phyloP scores from a whole-genome alignment of 2,888 invertebrate genomes.

The Spilosoma lubricipeda region DNA sequence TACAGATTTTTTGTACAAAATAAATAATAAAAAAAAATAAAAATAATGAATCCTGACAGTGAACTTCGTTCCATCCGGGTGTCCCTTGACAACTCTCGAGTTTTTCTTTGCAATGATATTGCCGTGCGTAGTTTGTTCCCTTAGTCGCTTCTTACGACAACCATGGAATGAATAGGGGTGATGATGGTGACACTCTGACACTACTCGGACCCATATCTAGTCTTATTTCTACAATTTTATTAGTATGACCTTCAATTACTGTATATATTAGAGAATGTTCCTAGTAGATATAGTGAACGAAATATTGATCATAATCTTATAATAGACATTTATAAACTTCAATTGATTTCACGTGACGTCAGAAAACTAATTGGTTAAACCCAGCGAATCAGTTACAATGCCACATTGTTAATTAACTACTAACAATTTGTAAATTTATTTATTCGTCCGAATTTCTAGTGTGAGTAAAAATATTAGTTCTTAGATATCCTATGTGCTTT shows the following conservation, averaged over 20 bases:
- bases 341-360: neutral
- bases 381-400: neutral
- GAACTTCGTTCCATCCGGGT: no score
- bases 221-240: no score
- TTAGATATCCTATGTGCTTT: neutral
- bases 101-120: no score
- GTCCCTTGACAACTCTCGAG: no score
- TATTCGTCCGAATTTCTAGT: neutral
- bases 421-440: neutral
- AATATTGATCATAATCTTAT: neutral
- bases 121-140: no score
- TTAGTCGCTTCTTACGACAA: no score
- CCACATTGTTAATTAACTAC: neutral
- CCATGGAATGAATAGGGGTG: no score
- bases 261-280: neutral
- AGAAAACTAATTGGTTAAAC: neutral
- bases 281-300: neutral
- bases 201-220: no score
- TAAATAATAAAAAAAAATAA: no score
- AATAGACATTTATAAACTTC: neutral
- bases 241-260: neutral
- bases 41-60: no score
- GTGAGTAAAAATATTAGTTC: neutral
- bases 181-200: no score
- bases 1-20: no score